Percentiles rank a stretch among this genome's conserved stretches.
phyloP scores from a whole-genome alignment of 1,140 invertebrate species.

The Gryllus bimaculatus region DNA sequence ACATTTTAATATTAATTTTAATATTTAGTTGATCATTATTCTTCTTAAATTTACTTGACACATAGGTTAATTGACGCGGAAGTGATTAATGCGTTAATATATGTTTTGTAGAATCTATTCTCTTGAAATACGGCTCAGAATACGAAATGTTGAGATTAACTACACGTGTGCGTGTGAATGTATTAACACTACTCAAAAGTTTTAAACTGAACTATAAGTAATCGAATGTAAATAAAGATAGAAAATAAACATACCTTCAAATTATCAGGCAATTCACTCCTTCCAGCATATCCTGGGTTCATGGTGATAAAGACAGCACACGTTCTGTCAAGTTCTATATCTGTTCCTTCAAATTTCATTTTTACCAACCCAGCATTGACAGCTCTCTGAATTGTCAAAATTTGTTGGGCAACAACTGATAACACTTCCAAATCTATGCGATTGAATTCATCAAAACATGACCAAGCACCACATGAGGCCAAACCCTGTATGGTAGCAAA shows the following conservation, averaged over 20 bases:
- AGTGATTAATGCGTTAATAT: too few species aligned
- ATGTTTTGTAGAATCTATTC: too few species aligned
- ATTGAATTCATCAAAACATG: constrained; percentile 95
- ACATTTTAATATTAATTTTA: too few species aligned
- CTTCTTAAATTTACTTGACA: too few species aligned
- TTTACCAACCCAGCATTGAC: constrained; percentile 65
- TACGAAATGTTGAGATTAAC: too few species aligned
- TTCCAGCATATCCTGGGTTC: constrained; percentile 89
- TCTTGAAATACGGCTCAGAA: too few species aligned
- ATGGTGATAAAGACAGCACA: constrained; percentile 95
- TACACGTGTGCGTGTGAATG: too few species aligned
- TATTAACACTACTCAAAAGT: too few species aligned
- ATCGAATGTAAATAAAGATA: too few species aligned
- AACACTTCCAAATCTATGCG: constrained; percentile 76
- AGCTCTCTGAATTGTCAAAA: constrained; percentile 61
- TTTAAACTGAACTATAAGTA: too few species aligned
- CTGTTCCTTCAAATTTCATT: constrained; percentile 82
- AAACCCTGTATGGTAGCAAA: constrained; percentile 51
- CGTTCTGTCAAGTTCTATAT: constrained; percentile 75
- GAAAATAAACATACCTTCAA: constrained; percentile 54
- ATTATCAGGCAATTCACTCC: constrained; percentile 87
- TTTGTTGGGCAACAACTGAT: constrained; percentile 86
- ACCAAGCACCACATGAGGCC: constrained; percentile 91
- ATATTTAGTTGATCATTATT: too few species aligned
- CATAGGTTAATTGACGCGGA: too few species aligned